Percentiles rank a stretch among this genome's conserved stretches.
phyloP scores from a whole-genome alignment of 2,888 invertebrate species.

The Cephalotes varians region DNA sequence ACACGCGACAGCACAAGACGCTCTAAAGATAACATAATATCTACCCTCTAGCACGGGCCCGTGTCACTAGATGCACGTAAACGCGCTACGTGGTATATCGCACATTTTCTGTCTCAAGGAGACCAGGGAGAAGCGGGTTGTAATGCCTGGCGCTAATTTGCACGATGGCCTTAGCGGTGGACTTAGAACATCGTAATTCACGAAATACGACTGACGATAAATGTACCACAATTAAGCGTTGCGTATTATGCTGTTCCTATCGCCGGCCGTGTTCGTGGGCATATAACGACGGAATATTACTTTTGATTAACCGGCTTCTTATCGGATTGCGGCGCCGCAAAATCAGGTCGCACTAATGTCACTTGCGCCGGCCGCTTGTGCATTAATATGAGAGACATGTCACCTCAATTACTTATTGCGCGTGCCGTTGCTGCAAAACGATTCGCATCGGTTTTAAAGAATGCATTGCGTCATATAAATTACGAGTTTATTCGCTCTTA shows the following conservation, averaged over 20 bases:
- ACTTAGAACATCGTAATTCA: conserved; percentile 42
- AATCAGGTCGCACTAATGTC: conserved; percentile 41
- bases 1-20: conserved; percentile 36
- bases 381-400: conserved; percentile 46
- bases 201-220: conserved; percentile 44
- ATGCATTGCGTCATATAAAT: conserved; percentile 28
- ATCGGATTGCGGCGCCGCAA: conserved; percentile 20
- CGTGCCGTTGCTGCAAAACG: conserved; percentile 46
- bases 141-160: conserved; percentile 48
- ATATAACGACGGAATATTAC: conserved; percentile 41
- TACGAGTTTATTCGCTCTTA: conserved; percentile 30
- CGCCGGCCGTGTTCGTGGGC: neutral
- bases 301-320: conserved; percentile 52
- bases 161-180: conserved; percentile 28
- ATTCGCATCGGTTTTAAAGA: conserved; percentile 33
- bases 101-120: conserved; percentile 27
- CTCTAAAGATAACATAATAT: conserved; percentile 43
- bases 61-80: conserved; percentile 3
- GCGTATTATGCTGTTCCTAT: conserved; percentile 42
- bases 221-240: conserved; percentile 37
- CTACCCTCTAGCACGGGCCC: conserved; percentile 3
- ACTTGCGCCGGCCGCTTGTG: neutral
- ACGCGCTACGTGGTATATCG: neutral
- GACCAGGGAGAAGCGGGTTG: neutral
- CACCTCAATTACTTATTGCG: conserved; percentile 44